Evolutionary conservation across 2,888 invertebrate genomes (phyloP).

Genomic region (Melinaea menophilus): DNA sequence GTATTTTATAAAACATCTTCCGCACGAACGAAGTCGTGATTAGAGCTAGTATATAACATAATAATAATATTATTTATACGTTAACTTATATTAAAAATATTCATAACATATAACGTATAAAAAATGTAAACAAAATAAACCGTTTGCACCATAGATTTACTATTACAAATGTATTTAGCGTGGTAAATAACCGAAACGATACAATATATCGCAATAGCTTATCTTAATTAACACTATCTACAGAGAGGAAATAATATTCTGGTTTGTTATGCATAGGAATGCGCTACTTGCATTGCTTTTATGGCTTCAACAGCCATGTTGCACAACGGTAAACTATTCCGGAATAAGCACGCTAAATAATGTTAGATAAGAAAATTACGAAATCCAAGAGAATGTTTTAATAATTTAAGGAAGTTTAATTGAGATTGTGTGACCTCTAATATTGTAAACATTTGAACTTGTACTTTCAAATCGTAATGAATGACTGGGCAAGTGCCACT

Average conservation of each 20-base stretch:
- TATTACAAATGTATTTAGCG: conserved; percentile 1
- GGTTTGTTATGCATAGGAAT: conserved; percentile 22
- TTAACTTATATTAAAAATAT: too few species aligned
- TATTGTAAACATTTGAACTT: conserved; percentile 46
- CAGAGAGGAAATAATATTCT: conserved; percentile 6
- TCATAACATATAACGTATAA: too few species aligned
- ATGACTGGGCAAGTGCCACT: conserved; percentile 55
- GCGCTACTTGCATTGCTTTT: conserved; percentile 16
- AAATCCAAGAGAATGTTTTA: background rate
- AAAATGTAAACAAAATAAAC: background rate
- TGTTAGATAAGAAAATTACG: conserved; percentile 5
- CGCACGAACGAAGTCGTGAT: too few species aligned
- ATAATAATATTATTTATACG: too few species aligned
- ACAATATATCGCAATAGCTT: background rate
- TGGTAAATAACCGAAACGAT: background rate
- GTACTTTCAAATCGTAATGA: conserved; percentile 61
- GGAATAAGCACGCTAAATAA: conserved; percentile 9
- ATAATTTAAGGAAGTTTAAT: conserved; percentile 1
- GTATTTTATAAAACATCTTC: too few species aligned
- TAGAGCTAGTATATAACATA: too few species aligned
- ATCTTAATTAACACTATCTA: conserved; percentile 5
- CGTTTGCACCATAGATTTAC: background rate
- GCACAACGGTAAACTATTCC: conserved; percentile 22
- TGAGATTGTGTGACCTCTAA: background rate
- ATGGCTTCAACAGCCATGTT: conserved; percentile 17